phyloP scores from a whole-genome alignment of 2,113 vertebrate species.

The Typhlomys cinereus region DNA sequence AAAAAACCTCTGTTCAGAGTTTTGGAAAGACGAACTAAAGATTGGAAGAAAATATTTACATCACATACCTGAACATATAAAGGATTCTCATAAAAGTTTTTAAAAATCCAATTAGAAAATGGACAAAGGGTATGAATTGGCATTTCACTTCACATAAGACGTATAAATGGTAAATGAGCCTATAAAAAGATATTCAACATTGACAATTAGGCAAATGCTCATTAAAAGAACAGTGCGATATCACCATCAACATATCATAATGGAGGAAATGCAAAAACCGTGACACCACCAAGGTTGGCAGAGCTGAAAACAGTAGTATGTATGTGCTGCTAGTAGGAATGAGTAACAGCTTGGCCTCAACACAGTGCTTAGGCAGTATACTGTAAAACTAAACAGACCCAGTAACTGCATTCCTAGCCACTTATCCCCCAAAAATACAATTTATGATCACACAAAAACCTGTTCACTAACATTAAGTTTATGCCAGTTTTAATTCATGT shows the following conservation, averaged over 20 bases:
- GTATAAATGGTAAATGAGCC: not conserved
- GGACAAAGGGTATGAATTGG: not conserved
- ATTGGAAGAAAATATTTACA: not conserved
- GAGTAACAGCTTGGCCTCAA: too few species aligned
- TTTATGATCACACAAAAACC: too few species aligned
- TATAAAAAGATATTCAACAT: not conserved
- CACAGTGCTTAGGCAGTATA: not conserved
- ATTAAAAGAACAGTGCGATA: too few species aligned
- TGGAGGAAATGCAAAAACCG: too few species aligned
- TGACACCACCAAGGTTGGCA: too few species aligned
- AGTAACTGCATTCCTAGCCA: not conserved
- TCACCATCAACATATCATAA: too few species aligned
- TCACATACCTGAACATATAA: not conserved
- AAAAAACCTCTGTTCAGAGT: not conserved
- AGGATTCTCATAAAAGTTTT: not conserved
- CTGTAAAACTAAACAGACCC: conserved; percentile 46
- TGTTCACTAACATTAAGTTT: not conserved
- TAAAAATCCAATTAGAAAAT: too few species aligned
- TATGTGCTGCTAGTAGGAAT: too few species aligned
- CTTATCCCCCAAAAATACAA: not conserved
- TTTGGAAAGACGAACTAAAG: conserved; percentile 1
- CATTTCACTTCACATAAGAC: not conserved
- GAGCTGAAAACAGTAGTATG: too few species aligned
- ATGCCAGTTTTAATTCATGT: not conserved
- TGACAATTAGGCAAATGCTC: not conserved